Conservation (phyloP, 2,113 vertebrate species). For the Acrocephalus arundinaceus region DNA sequence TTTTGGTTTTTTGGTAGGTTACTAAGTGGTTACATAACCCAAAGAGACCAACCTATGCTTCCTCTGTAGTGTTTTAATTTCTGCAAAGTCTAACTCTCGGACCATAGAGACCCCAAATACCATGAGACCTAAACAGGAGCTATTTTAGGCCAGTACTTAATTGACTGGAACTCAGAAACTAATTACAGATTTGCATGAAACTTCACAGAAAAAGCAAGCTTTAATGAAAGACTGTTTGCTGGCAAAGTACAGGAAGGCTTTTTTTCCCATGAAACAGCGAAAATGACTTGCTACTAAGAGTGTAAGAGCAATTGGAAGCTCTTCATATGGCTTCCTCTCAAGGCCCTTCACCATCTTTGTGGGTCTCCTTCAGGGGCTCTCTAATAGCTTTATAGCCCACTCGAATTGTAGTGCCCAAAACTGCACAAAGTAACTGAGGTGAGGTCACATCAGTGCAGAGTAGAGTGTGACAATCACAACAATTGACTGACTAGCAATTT, state of each 20-base stretch:
- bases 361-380: background rate
- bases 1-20: background rate
- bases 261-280: background rate
- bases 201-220: background rate
- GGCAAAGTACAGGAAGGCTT: background rate
- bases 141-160: conserved; percentile 17
- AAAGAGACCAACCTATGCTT: background rate
- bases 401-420: background rate
- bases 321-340: background rate
- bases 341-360: background rate
- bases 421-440: background rate
- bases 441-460: background rate
- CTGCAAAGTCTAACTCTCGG: background rate
- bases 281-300: background rate
- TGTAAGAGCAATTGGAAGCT: background rate
- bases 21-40: background rate
- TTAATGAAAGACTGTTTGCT: background rate
- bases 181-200: conserved; percentile 17
- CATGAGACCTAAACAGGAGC: background rate
- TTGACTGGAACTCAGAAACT: conserved; percentile 20
- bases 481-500: background rate
- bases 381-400: too few species aligned
- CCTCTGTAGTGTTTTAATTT: background rate
- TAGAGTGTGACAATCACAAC: background rate
- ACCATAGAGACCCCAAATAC: background rate